Evolutionary conservation across 2,113 vertebrate species (phyloP), one percentile per base, ranked within the genome.

Genomic region (Aix galericulata): DNA sequence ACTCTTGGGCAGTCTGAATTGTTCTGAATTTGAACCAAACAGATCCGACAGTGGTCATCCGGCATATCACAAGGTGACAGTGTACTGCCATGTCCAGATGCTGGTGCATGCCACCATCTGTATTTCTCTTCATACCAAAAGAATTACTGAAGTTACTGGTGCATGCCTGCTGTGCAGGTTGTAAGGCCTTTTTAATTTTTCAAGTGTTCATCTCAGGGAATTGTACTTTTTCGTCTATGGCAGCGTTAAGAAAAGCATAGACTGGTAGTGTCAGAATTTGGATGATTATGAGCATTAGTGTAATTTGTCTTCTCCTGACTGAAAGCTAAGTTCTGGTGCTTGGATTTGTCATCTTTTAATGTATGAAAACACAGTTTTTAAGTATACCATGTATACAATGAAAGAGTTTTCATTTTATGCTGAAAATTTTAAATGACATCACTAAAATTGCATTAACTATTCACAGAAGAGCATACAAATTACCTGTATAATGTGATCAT

Each of bases 41-140:
- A 27, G n/a, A 36, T 12, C 27, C 8, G 32, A 59, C 42, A 8
- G 27, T 67, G 40, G 34, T 29, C 10, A 13, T 36, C 34, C 11
- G 36, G 69, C 29, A 22, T 8, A 1, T 52, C 2, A 1, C 56
- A 10, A 38, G 18, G 8, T 17, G 34, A 17, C 3, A 18, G 50
- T 16, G 5, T 46, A 3, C 20, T 50, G 36, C 1, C 0, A 40
- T 16, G 76, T 25, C 27, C 0, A 2, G 46, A 4, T 20, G 52
- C n/a, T 29, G 15, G 27, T 1, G 7, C 2, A 1, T 77, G 52
- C 69, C 44, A 42, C 2, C 8, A 21, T 26, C 26, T 48, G 20
- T 21, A 8, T 32, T 48, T 72, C 23, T 66, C 42, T 34, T 52
- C 17, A 10, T 36, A 11, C 18, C 8, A 13, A 23, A 64, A 42